Conservation (phyloP, 2,113 vertebrate genomes). For the Antigone vipio region DNA sequence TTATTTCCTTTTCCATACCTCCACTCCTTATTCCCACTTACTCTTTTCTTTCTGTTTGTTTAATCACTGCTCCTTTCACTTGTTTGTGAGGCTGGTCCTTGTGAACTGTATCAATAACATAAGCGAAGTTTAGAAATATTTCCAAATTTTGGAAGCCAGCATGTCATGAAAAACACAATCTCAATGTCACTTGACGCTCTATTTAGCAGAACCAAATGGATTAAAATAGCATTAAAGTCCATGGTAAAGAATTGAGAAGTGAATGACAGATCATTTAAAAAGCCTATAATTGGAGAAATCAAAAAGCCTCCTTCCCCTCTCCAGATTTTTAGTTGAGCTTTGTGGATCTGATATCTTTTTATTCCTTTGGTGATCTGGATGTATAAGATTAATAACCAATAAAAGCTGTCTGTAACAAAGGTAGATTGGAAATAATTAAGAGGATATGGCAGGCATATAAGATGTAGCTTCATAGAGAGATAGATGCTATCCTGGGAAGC, state of each 20-base stretch:
- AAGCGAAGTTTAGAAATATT: not conserved
- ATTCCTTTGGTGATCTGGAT: not conserved
- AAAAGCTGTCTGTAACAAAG: not conserved
- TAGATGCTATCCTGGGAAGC: not conserved
- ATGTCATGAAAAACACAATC: not conserved
- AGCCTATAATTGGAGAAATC: not conserved
- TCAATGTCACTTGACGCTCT: not conserved
- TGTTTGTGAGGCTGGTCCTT: not conserved
- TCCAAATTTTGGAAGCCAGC: not conserved
- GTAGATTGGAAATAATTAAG: constrained; percentile 1
- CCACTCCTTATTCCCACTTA: not conserved
- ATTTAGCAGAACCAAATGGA: not conserved
- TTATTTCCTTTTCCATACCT: not conserved
- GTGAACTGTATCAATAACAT: not conserved
- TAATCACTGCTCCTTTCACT: not conserved
- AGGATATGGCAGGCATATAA: not conserved
- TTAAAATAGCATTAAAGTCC: not conserved
- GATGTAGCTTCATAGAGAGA: not conserved
- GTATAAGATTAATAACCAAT: not conserved
- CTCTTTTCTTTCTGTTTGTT: not conserved
- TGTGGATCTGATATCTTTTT: not conserved
- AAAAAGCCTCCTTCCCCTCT: not conserved
- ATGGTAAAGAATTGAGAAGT: not conserved
- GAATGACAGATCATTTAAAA: not conserved
- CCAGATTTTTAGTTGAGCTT: not conserved